phyloP scores from a whole-genome alignment of 1,140 invertebrate species.

The Phymorhynchus buccinoides region DNA sequence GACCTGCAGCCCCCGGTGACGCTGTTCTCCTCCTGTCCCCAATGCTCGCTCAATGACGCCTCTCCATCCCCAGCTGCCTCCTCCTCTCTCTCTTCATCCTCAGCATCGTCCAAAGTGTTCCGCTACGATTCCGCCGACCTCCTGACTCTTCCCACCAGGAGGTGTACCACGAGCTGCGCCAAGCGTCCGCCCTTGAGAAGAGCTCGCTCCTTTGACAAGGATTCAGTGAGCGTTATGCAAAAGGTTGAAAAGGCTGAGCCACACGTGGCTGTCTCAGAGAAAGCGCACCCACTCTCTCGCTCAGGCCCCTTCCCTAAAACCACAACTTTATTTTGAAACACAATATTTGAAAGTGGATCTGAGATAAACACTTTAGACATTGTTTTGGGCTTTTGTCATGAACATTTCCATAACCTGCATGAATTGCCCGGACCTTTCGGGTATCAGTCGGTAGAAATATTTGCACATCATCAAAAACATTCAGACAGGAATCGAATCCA shows the following conservation, averaged over 20 bases:
- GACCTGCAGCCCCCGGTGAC: slow-evolving; percentile 4
- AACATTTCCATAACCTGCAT: no score
- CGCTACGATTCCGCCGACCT: not conserved
- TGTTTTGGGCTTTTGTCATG: no score
- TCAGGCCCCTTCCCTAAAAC: not conserved
- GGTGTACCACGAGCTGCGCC: not conserved
- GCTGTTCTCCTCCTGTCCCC: not conserved
- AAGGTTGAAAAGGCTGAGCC: not conserved
- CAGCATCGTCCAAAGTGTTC: not conserved
- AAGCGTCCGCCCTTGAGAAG: not conserved
- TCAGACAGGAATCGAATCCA: no score
- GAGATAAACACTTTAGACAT: no score
- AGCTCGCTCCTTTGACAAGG: not conserved
- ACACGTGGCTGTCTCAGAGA: not conserved
- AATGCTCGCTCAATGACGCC: not conserved
- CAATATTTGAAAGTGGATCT: no score
- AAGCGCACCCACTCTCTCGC: not conserved
- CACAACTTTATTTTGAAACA: no score
- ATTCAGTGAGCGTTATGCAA: not conserved
- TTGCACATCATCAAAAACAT: no score
- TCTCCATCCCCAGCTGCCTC: not conserved
- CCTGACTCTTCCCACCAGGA: not conserved
- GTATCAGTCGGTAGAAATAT: no score
- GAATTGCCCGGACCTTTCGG: no score
- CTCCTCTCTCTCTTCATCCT: not conserved